Evolutionary conservation across 1,140 invertebrate species (phyloP).

Genomic region (Mamestra configurata): DNA sequence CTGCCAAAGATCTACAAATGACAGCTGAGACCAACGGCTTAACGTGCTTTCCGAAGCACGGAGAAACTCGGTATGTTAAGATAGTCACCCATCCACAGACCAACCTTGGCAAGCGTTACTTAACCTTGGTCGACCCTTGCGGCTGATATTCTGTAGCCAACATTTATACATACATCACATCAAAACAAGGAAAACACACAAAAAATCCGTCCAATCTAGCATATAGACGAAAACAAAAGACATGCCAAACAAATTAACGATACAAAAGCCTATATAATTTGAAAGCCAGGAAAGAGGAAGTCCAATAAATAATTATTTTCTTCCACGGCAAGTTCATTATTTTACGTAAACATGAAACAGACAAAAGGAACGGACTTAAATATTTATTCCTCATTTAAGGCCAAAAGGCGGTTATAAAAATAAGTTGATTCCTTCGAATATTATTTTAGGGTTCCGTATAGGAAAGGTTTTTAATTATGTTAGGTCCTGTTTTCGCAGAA

Average conservation of each 20-base stretch:
- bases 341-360: constrained; percentile 19
- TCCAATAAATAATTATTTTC: constrained; percentile 28
- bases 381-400: constrained; percentile 29
- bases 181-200: not conserved
- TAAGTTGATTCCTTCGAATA: constrained; percentile 9
- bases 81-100: no score
- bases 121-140: no score
- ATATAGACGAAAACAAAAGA: not conserved
- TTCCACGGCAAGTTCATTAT: constrained; percentile 14
- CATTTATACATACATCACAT: no score
- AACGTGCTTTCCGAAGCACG: no score
- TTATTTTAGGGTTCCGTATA: constrained; percentile 1
- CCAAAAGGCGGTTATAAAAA: constrained; percentile 10
- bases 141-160: no score
- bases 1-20: no score
- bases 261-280: not conserved
- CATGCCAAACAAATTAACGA: constrained; percentile 25
- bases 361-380: constrained; percentile 17
- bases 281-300: not conserved
- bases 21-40: no score
- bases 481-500: not conserved
- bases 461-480: not conserved
- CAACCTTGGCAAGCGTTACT: no score
- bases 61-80: no score
- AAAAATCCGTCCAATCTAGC: not conserved